Conservation (phyloP, 2,113 vertebrate species). For the Lophotis ruficrista region DNA sequence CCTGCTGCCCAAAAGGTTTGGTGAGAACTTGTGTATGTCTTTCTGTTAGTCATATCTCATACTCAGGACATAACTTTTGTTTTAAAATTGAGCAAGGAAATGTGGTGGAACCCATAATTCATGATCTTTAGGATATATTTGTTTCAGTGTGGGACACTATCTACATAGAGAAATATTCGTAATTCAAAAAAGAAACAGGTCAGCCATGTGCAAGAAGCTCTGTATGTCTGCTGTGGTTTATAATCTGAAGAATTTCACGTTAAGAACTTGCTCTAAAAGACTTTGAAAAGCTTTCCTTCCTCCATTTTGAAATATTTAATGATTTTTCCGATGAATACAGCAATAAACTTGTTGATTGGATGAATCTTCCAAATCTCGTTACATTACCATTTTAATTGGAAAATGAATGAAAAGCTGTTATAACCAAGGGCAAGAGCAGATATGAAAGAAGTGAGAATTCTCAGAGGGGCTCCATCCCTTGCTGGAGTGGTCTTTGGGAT, state of each 20-base stretch:
- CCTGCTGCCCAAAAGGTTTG: background rate
- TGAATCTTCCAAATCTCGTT: background rate
- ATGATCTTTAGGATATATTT: background rate
- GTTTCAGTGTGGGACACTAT: background rate
- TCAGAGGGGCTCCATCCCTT: background rate
- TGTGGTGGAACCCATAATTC: background rate
- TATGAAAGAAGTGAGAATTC: conserved; percentile 4
- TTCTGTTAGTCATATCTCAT: background rate
- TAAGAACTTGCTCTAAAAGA: background rate
- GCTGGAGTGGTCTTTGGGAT: background rate
- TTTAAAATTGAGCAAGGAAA: background rate
- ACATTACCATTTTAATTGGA: conserved; percentile 48
- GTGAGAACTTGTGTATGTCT: background rate
- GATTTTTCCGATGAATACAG: background rate
- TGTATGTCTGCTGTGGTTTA: background rate
- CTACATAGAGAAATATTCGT: background rate
- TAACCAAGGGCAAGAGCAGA: conserved; percentile 24
- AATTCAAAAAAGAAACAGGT: background rate
- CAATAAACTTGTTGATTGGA: background rate
- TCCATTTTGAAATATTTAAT: background rate
- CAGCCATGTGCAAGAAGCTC: background rate
- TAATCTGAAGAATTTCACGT: background rate
- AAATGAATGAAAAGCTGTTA: conserved; percentile 33
- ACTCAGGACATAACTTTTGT: background rate
- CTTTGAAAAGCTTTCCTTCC: background rate